phyloP scores from a whole-genome alignment of 2,797 vertebrate genomes.

The Merluccius polli region DNA sequence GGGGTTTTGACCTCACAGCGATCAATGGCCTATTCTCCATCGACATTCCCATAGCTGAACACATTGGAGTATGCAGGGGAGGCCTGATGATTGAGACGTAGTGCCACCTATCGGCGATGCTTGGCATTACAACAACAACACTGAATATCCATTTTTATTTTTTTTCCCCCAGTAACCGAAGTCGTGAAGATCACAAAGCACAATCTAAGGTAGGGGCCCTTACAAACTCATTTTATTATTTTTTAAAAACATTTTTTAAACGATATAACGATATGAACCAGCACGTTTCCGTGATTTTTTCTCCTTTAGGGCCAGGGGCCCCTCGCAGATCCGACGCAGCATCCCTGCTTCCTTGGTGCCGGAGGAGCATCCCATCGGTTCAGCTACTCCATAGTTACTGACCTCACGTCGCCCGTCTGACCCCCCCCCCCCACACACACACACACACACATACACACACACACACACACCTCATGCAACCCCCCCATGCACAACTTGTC shows the following conservation, averaged over 20 bases:
- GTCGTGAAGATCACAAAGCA: background rate
- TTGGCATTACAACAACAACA: background rate
- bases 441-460: too few relatives aligned
- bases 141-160: background rate
- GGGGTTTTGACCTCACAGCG: slow-evolving; percentile 38
- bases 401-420: slow-evolving; percentile 70
- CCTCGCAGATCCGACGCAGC: slow-evolving; percentile 60
- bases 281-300: background rate
- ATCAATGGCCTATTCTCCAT: slow-evolving; percentile 40
- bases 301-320: slow-evolving; percentile 51
- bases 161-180: slow-evolving; percentile 57
- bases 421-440: too few relatives aligned
- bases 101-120: slow-evolving; percentile 43
- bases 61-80: slow-evolving; percentile 20
- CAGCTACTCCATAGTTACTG: slow-evolving; percentile 70
- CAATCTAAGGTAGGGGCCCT: slow-evolving; percentile 51
- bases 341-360: slow-evolving; percentile 60
- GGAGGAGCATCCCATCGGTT: slow-evolving; percentile 52
- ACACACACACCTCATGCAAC: too few relatives aligned
- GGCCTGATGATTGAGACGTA: slow-evolving; percentile 24
- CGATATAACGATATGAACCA: background rate
- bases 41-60: slow-evolving; percentile 30
- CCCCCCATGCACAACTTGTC: too few relatives aligned
- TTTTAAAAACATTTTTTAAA: too few relatives aligned
- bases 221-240: too few relatives aligned